Evolutionary conservation across 2,888 invertebrate species (phyloP).

Genomic region (Dastarcus helophoroides): DNA sequence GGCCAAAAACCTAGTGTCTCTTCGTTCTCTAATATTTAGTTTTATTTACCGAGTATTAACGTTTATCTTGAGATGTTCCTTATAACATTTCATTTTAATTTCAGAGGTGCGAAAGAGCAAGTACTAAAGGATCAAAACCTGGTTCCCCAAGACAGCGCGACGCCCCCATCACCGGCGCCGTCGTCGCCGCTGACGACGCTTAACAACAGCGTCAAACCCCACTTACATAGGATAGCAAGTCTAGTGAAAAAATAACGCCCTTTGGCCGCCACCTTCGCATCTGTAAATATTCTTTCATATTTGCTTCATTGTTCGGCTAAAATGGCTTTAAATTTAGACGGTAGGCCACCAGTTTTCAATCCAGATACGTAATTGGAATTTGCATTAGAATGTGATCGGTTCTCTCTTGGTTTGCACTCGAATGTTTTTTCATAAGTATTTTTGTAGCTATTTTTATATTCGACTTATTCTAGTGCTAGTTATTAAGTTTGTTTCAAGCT

Average conservation of each 20-base stretch:
- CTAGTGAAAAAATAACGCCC: slow-evolving; percentile 41
- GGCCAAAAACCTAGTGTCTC: no score
- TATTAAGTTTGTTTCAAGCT: no score
- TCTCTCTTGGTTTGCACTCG: no score
- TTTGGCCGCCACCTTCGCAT: slow-evolving; percentile 48
- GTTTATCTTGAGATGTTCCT: no score
- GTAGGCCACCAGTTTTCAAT: no score
- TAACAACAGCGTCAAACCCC: slow-evolving; percentile 36
- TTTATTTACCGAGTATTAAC: no score
- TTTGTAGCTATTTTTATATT: no score
- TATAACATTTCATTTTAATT: slow-evolving; percentile 15
- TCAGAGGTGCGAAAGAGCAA: slow-evolving; percentile 42
- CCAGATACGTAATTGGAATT: slow-evolving; percentile 12
- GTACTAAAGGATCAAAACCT: slow-evolving; percentile 33
- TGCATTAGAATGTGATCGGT: no score
- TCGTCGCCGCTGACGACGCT: slow-evolving; percentile 32
- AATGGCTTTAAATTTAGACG: slow-evolving; percentile 12
- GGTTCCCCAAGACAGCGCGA: slow-evolving; percentile 28
- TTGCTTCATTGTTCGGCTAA: slow-evolving; percentile 5
- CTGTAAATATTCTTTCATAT: slow-evolving; percentile 14
- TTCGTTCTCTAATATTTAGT: no score
- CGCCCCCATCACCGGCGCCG: slow-evolving; percentile 32
- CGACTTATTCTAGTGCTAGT: no score
- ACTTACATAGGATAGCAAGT: slow-evolving; percentile 38
- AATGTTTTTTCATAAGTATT: no score